Percentiles rank a stretch among this genome's conserved stretches.
phyloP scores from a whole-genome alignment of 2,888 invertebrate genomes.

The Physocephala rufipes region DNA sequence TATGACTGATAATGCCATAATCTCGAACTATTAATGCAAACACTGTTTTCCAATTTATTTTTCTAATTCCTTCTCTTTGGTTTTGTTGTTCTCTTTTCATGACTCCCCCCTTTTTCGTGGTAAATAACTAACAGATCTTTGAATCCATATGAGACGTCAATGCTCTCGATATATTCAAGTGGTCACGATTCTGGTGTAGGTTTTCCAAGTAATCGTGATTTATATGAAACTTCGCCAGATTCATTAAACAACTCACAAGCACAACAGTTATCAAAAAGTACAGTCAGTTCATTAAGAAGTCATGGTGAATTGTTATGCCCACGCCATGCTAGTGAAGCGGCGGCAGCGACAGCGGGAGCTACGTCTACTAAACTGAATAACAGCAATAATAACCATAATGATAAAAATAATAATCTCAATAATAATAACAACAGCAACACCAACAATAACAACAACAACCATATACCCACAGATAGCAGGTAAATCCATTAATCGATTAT shows the following conservation, averaged over 20 bases:
- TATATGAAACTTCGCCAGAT: conserved; percentile 62
- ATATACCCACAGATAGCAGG: conserved; percentile 60
- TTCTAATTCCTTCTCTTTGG: background rate
- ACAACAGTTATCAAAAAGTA: conserved; percentile 41
- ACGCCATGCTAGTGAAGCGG: conserved; percentile 57
- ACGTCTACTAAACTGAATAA: background rate
- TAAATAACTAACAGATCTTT: conserved; percentile 43
- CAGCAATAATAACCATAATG: conserved; percentile 12
- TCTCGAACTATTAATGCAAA: background rate
- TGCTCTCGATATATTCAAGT: conserved; percentile 83
- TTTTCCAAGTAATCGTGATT: conserved; percentile 63
- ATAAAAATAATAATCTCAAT: too few species aligned
- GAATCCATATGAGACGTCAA: conserved; percentile 73
- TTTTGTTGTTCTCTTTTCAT: background rate
- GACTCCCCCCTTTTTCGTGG: background rate
- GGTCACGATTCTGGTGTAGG: conserved; percentile 84
- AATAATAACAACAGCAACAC: background rate
- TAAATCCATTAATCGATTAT: conserved; percentile 41
- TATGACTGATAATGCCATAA: conserved; percentile 24
- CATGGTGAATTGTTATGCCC: conserved; percentile 56
- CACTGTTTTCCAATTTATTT: background rate
- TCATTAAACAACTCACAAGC: conserved; percentile 53
- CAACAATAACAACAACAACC: background rate
- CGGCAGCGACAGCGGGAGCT: conserved; percentile 17
- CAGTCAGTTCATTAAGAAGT: conserved; percentile 34